Base-by-base conservation (phyloP, 2,888 invertebrate genomes). In the Acanthopleura granulata region DNA sequence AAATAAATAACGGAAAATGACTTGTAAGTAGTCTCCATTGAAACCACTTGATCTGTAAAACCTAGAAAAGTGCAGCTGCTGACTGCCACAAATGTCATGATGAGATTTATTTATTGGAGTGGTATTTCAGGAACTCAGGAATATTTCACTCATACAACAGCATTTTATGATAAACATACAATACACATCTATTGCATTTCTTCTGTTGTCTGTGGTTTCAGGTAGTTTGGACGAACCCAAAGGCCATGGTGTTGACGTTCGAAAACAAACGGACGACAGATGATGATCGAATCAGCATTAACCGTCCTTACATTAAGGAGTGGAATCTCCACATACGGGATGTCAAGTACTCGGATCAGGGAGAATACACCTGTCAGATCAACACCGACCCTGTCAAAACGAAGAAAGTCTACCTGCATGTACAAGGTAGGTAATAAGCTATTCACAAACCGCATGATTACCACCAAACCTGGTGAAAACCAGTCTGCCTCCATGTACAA, bases 281-380 rank as follows among this genome's bases (percentile, higher is more conserved):
- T 73, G 89, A 89, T 79, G 79, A 84, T 18, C 75, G 89, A 18
- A 87, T 89, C 76, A 85, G 86, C 72, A 83, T 89, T 51, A 85
- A 87, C 74, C 75, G 87, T 15, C 87, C 86, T 0, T 84, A 84
- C 73, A 77, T 81, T 18, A 82, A 81, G 69, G 86, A 88, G 74
- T 89, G 89, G 89, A 87, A 88, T 78, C 81, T 89, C 12, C 82
- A 85, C 75, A 87, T 89, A 18, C 77, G 85, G 62, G 83, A 87
- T 49, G 84, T 87, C 12, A 79, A 82, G 11, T 83, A 83, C 78
- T 84, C 82, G 62, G 89, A 89, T 79, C 84, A 84, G 72, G 89
- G 89, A 16, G 82, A 82, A 71, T 89, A 89, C 79, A 84, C 83
- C 79, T 89, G 89, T 73, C 84, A 85, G 74, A 83, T 89, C 74